Conservation (phyloP, 2,113 vertebrate species). For the Eulemur rufifrons region DNA sequence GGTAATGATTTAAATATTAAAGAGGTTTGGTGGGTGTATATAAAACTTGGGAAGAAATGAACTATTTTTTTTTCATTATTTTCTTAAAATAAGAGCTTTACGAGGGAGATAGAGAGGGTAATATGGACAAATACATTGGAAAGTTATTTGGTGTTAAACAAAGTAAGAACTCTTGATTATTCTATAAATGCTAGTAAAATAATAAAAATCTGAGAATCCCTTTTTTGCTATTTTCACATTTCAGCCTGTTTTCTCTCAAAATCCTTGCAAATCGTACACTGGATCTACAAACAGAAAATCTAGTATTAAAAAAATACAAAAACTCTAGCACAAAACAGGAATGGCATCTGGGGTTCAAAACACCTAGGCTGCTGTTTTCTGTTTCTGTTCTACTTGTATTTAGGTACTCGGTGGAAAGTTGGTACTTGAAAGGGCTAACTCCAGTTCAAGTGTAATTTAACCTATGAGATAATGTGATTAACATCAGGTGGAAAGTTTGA, state of each 20-base stretch:
- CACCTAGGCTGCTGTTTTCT: neutral
- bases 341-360: neutral
- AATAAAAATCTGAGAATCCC: neutral
- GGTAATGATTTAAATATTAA: neutral
- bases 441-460: constrained; percentile 14
- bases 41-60: neutral
- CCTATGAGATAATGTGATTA: constrained; percentile 60
- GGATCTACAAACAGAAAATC: neutral
- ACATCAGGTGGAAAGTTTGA: constrained; percentile 52
- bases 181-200: neutral
- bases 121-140: neutral
- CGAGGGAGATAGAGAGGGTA: neutral
- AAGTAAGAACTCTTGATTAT: neutral
- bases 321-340: neutral
- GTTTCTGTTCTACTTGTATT: neutral
- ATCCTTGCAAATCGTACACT: neutral
- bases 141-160: neutral
- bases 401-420: neutral
- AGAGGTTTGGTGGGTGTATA: neutral
- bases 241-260: neutral
- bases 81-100: constrained; percentile 17
- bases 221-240: neutral
- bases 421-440: constrained; percentile 11
- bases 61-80: neutral
- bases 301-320: neutral